These are phyloP conservation scores for Atta texana DNA, from an alignment of 1,140 invertebrate species.

Conservation along the genomic window DNA sequence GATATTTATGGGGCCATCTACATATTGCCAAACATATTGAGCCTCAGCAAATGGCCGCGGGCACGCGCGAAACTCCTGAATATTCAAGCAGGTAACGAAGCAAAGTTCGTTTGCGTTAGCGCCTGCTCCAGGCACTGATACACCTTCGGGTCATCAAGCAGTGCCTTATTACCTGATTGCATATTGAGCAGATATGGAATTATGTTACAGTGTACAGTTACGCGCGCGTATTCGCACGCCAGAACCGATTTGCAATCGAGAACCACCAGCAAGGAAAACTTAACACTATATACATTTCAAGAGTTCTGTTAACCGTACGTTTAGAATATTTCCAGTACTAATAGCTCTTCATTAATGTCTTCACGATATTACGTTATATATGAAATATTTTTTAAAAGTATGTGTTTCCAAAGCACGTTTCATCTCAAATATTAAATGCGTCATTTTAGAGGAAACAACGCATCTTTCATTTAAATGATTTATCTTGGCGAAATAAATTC, in stretches of 20 bases:
- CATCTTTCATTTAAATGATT: slow-evolving; percentile 10
- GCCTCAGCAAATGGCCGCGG: slow-evolving; percentile 81
- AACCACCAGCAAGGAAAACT: background rate
- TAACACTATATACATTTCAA: background rate
- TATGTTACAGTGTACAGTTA: slow-evolving; percentile 61
- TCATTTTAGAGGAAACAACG: slow-evolving; percentile 8
- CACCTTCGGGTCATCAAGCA: slow-evolving; percentile 76
- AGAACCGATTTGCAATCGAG: slow-evolving; percentile 22
- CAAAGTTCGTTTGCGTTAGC: slow-evolving; percentile 82
- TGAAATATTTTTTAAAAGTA: background rate
- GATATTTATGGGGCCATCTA: slow-evolving; percentile 82
- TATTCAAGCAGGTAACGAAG: slow-evolving; percentile 85
- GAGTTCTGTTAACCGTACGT: background rate
- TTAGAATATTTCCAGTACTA: background rate
- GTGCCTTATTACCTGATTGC: slow-evolving; percentile 78
- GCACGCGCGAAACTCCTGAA: slow-evolving; percentile 84
- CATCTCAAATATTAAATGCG: background rate
- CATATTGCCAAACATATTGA: slow-evolving; percentile 85
- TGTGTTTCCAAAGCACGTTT: background rate
- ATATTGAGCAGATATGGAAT: slow-evolving; percentile 71
- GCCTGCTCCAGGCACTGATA: slow-evolving; percentile 71
- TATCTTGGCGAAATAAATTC: slow-evolving; percentile 20
- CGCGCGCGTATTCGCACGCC: slow-evolving; percentile 17
- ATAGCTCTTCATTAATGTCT: background rate
- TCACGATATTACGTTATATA: background rate